Evolutionary conservation across 2,797 vertebrate genomes (phyloP).

Genomic region (Pseudochirops corinnae): DNA sequence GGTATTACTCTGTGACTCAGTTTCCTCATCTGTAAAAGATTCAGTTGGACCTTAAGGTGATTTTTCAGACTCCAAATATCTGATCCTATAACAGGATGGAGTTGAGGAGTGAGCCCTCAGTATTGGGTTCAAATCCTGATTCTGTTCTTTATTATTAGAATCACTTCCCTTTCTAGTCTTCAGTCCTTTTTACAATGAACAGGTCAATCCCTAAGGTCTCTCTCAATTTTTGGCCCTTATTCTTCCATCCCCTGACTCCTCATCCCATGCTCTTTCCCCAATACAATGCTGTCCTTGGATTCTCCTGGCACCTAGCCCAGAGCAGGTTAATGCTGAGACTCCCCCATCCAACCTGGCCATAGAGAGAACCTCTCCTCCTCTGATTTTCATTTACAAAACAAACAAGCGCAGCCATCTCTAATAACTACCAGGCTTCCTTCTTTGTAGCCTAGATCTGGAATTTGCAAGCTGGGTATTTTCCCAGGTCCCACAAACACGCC

Average conservation of each 20-base stretch:
- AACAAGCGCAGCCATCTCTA: slow-evolving; percentile 77
- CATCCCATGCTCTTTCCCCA: neutral
- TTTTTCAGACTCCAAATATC: neutral
- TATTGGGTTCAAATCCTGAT: neutral
- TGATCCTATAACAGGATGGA: neutral
- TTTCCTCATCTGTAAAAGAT: neutral
- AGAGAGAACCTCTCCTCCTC: slow-evolving; percentile 56
- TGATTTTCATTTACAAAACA: slow-evolving; percentile 81
- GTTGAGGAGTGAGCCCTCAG: neutral
- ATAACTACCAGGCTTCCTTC: slow-evolving; percentile 77
- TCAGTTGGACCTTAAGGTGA: neutral
- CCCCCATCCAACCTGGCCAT: neutral
- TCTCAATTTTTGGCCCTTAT: neutral
- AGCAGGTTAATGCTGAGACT: slow-evolving; percentile 58
- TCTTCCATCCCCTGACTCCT: neutral
- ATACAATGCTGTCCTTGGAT: neutral
- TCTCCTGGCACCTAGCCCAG: neutral
- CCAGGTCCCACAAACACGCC: slow-evolving; percentile 27
- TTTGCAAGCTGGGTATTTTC: slow-evolving; percentile 44
- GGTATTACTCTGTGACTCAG: neutral
- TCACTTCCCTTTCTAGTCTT: neutral
- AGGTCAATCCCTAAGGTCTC: neutral
- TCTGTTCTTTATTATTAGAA: neutral
- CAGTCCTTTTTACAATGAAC: neutral
- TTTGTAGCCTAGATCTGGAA: slow-evolving; percentile 47